These are phyloP conservation scores for Anoura caudifer DNA, from an alignment of 2,113 vertebrate species.

Conservation along the genomic window DNA sequence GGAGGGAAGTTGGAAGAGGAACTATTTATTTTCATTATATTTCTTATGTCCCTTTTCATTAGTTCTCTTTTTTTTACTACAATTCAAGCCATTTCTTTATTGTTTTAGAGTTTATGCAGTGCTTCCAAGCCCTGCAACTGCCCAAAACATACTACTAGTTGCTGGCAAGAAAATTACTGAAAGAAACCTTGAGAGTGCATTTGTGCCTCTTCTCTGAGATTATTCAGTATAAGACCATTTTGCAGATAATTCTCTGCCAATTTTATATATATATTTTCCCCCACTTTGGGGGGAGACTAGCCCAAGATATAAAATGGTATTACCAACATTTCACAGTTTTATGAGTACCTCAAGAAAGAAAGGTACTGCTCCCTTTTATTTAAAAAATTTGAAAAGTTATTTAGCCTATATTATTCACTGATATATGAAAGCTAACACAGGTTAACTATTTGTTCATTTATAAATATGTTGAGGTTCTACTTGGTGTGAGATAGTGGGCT, in stretches of 20 bases:
- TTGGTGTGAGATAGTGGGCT: neutral
- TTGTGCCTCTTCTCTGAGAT: neutral
- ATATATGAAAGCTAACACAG: conserved; percentile 6
- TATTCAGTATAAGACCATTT: neutral
- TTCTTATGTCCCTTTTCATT: conserved; percentile 42
- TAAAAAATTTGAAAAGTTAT: neutral
- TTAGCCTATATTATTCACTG: neutral
- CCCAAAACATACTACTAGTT: neutral
- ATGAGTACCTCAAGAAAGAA: conserved; percentile 6
- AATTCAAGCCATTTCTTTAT: conserved; percentile 19
- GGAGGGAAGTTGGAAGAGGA: conserved; percentile 42
- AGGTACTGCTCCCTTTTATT: neutral
- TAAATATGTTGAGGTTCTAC: neutral
- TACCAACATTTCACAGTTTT: neutral
- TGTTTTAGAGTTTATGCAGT: neutral
- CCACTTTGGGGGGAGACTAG: neutral
- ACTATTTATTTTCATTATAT: conserved; percentile 74
- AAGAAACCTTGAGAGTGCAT: neutral
- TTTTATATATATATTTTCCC: neutral
- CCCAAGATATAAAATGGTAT: neutral
- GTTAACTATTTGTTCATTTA: neutral
- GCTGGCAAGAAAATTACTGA: neutral
- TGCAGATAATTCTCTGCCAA: neutral
- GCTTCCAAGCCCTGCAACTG: neutral
- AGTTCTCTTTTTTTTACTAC: neutral